These are phyloP conservation scores for Nomada ruficornis DNA, from an alignment of 2,888 invertebrate genomes.

Conservation along the genomic window DNA sequence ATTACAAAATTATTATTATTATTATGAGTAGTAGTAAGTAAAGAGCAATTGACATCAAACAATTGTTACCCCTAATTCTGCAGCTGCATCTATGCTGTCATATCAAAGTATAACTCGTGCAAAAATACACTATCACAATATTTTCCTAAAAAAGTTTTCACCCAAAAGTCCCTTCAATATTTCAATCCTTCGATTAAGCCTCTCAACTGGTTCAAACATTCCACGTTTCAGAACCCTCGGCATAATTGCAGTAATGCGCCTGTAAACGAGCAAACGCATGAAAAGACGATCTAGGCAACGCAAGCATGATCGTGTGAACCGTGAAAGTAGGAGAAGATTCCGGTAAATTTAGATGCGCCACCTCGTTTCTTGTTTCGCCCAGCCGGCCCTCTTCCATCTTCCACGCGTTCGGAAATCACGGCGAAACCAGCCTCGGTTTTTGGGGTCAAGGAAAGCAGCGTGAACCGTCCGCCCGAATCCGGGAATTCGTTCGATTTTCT, in stretches of 20 bases:
- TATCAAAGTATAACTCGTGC: too few relatives aligned
- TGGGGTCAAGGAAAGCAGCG: slow-evolving; percentile 52
- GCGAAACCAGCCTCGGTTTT: slow-evolving; percentile 14
- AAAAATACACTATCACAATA: neutral
- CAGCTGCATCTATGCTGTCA: too few relatives aligned
- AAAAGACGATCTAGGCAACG: neutral
- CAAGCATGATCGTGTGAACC: neutral
- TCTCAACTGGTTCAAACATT: too few relatives aligned
- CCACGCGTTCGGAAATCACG: neutral
- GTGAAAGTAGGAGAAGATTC: slow-evolving; percentile 3
- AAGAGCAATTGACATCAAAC: too few relatives aligned
- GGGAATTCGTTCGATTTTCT: slow-evolving; percentile 64
- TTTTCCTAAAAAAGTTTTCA: neutral
- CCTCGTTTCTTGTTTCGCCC: neutral
- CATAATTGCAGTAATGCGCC: neutral
- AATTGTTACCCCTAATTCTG: too few relatives aligned
- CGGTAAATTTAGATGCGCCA: slow-evolving; percentile 13
- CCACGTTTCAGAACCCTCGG: too few relatives aligned
- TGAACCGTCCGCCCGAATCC: neutral
- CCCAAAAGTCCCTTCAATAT: too few relatives aligned
- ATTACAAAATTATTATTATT: too few relatives aligned
- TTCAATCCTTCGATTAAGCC: too few relatives aligned
- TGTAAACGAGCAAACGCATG: neutral
- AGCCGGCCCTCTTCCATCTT: neutral
- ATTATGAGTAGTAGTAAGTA: too few relatives aligned